Percentiles rank a stretch among this genome's conserved stretches.
These are phyloP conservation scores for Neoaliturus tenellus DNA, from an alignment of 2,888 invertebrate species.

Conservation along the genomic window DNA sequence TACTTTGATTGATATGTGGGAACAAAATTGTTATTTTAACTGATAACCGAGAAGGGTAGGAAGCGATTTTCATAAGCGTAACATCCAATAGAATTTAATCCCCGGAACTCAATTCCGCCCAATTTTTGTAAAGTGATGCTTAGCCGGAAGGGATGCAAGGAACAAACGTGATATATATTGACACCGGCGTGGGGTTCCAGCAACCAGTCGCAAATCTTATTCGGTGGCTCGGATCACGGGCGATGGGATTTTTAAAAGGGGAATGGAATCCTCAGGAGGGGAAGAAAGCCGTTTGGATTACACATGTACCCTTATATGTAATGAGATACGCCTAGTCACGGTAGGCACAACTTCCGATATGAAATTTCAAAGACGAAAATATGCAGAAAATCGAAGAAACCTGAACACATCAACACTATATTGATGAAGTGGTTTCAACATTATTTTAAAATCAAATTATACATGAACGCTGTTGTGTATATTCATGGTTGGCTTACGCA, in stretches of 20 bases:
- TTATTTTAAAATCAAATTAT: no score
- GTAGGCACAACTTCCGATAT: no score
- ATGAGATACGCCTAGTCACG: background rate
- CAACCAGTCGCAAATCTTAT: slow-evolving; percentile 13
- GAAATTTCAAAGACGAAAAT: no score
- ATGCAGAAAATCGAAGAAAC: no score
- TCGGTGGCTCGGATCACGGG: slow-evolving; percentile 9
- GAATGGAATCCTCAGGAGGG: background rate
- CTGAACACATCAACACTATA: no score
- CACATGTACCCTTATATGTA: background rate
- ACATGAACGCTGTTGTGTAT: no score
- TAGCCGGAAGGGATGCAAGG: slow-evolving; percentile 19
- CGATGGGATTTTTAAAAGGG: slow-evolving; percentile 32
- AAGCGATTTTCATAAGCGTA: background rate
- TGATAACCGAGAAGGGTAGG: no score
- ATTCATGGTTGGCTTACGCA: no score
- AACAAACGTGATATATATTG: slow-evolving; percentile 15
- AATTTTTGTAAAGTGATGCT: background rate
- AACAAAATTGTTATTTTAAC: no score
- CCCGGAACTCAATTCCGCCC: background rate
- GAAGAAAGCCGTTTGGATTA: slow-evolving; percentile 7
- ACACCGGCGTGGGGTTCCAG: background rate
- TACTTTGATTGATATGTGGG: no score
- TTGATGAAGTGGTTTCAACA: no score
- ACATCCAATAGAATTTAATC: background rate